Conservation (phyloP, 2,113 vertebrate genomes). For the Grus americana region DNA sequence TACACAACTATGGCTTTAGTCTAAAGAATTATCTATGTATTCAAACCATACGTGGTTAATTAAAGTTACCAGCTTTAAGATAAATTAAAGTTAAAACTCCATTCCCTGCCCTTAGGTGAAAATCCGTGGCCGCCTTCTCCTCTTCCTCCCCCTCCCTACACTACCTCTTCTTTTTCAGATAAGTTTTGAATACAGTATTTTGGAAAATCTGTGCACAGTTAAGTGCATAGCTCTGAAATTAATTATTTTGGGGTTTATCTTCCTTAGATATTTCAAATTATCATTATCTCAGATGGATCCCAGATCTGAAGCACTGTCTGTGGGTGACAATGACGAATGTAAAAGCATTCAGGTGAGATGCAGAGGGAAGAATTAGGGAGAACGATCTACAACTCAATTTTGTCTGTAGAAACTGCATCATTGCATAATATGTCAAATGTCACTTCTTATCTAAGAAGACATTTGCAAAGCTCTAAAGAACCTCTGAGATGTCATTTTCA, state of each 20-base stretch:
- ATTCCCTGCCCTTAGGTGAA: neutral
- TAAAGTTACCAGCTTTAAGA: neutral
- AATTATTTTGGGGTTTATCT: neutral
- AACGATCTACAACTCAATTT: neutral
- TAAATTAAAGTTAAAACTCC: neutral
- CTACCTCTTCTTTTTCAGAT: neutral
- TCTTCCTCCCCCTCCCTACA: neutral
- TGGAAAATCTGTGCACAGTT: neutral
- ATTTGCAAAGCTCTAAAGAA: neutral
- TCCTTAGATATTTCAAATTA: neutral
- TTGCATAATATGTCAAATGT: neutral
- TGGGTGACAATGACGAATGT: neutral
- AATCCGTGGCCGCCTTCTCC: neutral
- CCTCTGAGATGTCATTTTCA: neutral
- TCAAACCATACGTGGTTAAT: neutral
- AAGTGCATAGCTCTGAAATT: neutral
- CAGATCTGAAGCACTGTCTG: neutral
- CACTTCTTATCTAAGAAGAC: neutral
- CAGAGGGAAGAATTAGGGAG: neutral
- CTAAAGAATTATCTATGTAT: constrained; percentile 20
- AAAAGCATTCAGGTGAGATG: neutral
- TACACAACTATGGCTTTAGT: neutral
- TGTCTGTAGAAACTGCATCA: neutral
- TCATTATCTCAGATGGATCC: neutral
- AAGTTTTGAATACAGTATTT: neutral